Evolutionary conservation across 2,888 invertebrate genomes (phyloP).

Genomic region (Nomada lathburiana): DNA sequence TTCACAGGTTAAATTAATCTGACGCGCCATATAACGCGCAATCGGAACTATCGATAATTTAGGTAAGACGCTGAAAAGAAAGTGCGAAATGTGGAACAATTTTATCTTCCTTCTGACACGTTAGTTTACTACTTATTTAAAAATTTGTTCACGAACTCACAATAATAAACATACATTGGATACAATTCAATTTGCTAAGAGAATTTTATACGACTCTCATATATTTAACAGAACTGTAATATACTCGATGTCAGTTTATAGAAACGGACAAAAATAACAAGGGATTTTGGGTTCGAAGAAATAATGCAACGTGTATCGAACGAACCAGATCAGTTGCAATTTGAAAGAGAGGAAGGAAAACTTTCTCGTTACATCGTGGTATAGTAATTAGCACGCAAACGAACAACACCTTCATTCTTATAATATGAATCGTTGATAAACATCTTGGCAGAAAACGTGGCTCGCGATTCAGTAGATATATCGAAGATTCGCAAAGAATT

Average conservation of each 20-base stretch:
- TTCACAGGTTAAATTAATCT: too few species aligned
- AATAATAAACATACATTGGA: too few species aligned
- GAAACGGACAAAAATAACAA: neutral
- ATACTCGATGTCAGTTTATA: neutral
- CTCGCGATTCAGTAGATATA: constrained; percentile 8
- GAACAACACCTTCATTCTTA: constrained; percentile 18
- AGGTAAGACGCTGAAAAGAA: neutral
- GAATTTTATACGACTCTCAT: too few species aligned
- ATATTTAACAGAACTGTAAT: neutral
- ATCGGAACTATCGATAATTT: neutral
- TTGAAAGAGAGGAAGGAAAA: constrained; percentile 47
- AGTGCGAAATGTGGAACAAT: neutral
- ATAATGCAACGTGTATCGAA: neutral
- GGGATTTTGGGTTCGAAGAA: neutral
- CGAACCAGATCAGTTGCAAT: constrained; percentile 16
- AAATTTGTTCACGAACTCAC: too few species aligned
- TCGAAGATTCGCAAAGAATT: neutral
- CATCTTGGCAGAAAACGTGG: constrained; percentile 29
- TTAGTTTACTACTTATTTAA: neutral
- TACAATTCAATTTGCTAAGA: too few species aligned
- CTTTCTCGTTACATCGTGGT: constrained; percentile 45
- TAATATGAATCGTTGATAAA: constrained; percentile 41
- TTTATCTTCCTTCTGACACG: neutral
- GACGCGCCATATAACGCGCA: too few species aligned
- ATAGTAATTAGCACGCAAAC: constrained; percentile 44